These are phyloP conservation scores for Cerastoderma edule DNA, from an alignment of 2,888 invertebrate genomes.

Conservation along the genomic window DNA sequence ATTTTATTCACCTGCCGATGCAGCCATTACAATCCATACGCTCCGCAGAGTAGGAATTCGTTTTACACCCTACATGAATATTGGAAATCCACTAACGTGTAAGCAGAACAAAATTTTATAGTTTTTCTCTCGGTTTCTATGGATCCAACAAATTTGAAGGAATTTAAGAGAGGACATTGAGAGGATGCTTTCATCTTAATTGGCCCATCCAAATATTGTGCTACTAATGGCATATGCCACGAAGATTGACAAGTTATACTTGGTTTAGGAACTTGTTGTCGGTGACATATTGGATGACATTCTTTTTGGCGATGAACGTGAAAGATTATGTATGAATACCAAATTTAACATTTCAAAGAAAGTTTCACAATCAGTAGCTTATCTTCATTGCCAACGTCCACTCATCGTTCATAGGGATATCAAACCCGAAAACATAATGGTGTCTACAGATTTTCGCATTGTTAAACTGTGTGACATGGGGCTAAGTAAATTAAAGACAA, in stretches of 20 bases:
- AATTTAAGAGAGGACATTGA: background rate
- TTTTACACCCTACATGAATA: no score
- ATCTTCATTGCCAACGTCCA: slow-evolving; percentile 39
- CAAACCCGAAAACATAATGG: slow-evolving; percentile 45
- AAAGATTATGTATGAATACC: background rate
- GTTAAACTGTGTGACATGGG: slow-evolving; percentile 40
- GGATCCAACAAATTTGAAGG: no score
- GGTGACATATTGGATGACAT: slow-evolving; percentile 39
- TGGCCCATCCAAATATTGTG: slow-evolving; percentile 44
- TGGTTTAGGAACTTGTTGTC: slow-evolving; percentile 28
- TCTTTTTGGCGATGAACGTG: slow-evolving; percentile 24
- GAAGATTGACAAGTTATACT: slow-evolving; percentile 18
- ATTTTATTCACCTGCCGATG: no score
- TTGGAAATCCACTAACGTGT: no score
- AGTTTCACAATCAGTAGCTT: slow-evolving; percentile 27
- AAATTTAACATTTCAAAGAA: slow-evolving; percentile 21
- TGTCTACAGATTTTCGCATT: slow-evolving; percentile 22
- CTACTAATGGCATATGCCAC: slow-evolving; percentile 36
- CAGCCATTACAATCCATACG: no score
- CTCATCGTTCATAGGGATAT: slow-evolving; percentile 45
- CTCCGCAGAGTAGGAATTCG: no score
- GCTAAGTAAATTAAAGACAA: slow-evolving; percentile 31
- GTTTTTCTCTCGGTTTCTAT: no score
- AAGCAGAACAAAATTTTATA: no score
- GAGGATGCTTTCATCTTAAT: slow-evolving; percentile 12